phyloP scores from a whole-genome alignment of 2,888 invertebrate genomes.

The Brenthis ino region DNA sequence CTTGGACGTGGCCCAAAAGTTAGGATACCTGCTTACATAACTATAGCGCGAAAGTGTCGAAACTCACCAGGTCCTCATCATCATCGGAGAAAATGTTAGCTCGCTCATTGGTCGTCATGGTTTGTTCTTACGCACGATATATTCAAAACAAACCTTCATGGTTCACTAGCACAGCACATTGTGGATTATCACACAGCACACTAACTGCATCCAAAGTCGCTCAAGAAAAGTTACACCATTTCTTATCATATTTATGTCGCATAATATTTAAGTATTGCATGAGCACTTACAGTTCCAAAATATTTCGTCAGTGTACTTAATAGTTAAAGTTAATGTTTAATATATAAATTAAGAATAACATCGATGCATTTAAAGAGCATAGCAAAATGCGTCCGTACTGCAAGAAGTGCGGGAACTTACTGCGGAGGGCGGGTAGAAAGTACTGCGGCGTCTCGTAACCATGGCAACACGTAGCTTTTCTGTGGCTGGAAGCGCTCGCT shows the following conservation, averaged over 20 bases:
- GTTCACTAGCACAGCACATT: slow-evolving; percentile 64
- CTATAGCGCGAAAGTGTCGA: slow-evolving; percentile 29
- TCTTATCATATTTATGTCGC: background rate
- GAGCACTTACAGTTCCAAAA: slow-evolving; percentile 10
- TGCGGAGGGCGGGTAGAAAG: slow-evolving; percentile 73
- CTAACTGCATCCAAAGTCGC: slow-evolving; percentile 72
- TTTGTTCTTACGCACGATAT: slow-evolving; percentile 55
- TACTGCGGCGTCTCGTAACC: slow-evolving; percentile 77
- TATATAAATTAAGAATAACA: slow-evolving; percentile 39
- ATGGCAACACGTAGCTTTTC: slow-evolving; percentile 55
- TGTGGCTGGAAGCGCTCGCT: slow-evolving; percentile 23
- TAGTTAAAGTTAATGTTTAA: slow-evolving; percentile 32
- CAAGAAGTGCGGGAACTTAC: slow-evolving; percentile 59
- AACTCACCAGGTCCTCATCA: slow-evolving; percentile 75
- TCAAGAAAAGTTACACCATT: slow-evolving; percentile 26
- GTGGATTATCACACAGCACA: slow-evolving; percentile 58
- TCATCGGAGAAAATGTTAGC: slow-evolving; percentile 74
- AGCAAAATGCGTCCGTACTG: slow-evolving; percentile 49
- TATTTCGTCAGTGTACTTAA: background rate
- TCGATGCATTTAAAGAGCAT: slow-evolving; percentile 35
- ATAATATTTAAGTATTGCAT: background rate
- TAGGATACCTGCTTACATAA: slow-evolving; percentile 49
- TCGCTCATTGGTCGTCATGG: slow-evolving; percentile 73
- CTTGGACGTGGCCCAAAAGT: slow-evolving; percentile 48
- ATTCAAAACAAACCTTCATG: slow-evolving; percentile 62